A percentile compares a stretch with the other conserved stretches of the same genome.
phyloP scores from a whole-genome alignment of 2,113 vertebrate species.

The Python bivittatus region DNA sequence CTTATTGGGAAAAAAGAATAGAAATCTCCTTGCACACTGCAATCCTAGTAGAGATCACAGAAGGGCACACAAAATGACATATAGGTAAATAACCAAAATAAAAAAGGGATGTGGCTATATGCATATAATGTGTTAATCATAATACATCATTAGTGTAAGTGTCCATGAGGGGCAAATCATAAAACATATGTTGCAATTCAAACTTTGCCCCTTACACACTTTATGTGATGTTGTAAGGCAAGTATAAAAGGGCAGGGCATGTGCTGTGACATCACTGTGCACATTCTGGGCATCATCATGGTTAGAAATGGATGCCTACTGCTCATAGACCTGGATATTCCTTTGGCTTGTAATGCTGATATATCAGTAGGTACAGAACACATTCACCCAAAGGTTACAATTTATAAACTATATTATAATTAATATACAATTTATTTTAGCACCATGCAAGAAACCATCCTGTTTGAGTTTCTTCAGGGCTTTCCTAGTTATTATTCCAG shows the following conservation, averaged over 20 bases:
- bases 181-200: neutral
- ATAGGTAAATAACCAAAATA: neutral
- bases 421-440: neutral
- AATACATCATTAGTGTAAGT: neutral
- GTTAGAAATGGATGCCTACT: neutral
- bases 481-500: neutral
- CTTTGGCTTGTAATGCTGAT: neutral
- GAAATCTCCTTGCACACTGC: neutral
- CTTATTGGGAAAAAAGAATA: neutral
- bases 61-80: neutral
- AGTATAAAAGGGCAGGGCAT: neutral
- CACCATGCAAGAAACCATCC: neutral
- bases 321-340: neutral
- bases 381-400: neutral
- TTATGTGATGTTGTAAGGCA: neutral
- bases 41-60: neutral
- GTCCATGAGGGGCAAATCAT: neutral
- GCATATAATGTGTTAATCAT: neutral
- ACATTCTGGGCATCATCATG: neutral
- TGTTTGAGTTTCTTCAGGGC: neutral
- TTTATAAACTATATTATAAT: no score
- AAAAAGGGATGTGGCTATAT: neutral
- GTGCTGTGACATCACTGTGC: neutral
- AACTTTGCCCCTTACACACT: neutral
- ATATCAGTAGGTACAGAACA: neutral